A percentile compares a stretch with the other conserved stretches of the same genome.
Evolutionary conservation across 2,888 invertebrate species (phyloP).

Genomic region (Agriopis marginaria): DNA sequence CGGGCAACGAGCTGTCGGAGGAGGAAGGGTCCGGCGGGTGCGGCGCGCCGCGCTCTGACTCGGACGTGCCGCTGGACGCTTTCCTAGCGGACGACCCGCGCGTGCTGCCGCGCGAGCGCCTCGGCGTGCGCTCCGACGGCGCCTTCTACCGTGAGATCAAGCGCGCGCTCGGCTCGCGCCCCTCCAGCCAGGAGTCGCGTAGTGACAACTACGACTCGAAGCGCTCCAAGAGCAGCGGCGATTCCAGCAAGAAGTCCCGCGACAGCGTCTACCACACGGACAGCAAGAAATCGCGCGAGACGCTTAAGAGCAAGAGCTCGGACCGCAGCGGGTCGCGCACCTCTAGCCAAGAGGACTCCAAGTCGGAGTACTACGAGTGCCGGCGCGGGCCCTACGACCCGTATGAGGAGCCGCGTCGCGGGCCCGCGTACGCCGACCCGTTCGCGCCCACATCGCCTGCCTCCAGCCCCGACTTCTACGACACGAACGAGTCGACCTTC

Average conservation of each 20-base stretch:
- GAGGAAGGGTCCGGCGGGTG: conserved; percentile 85
- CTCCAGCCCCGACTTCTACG: conserved; percentile 89
- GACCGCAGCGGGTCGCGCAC: conserved; percentile 87
- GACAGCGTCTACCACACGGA: conserved; percentile 89
- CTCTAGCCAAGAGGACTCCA: conserved; percentile 91
- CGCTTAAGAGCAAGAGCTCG: conserved; percentile 87
- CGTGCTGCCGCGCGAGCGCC: conserved; percentile 90
- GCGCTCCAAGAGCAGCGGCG: conserved; percentile 87
- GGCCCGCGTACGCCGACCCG: conserved; percentile 76
- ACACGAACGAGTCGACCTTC: conserved; percentile 80
- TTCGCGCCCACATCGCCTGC: conserved; percentile 85
- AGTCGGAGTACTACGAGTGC: conserved; percentile 90
- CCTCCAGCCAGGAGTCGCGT: conserved; percentile 90
- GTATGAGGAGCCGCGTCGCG: conserved; percentile 71
- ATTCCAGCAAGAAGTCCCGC: conserved; percentile 88
- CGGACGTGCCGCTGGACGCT: conserved; percentile 91
- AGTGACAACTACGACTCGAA: conserved; percentile 90
- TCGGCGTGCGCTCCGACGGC: conserved; percentile 91
- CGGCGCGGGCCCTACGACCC: conserved; percentile 83
- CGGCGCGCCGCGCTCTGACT: conserved; percentile 88
- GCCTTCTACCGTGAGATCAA: conserved; percentile 90
- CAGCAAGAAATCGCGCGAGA: conserved; percentile 88
- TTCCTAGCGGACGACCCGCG: conserved; percentile 93
- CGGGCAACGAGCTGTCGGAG: conserved; percentile 92
- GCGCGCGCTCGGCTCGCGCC: conserved; percentile 87